Evolutionary conservation across 1,140 invertebrate genomes (phyloP), one percentile per base, ranked within the genome.

Genomic region (Papilio aristodemus): DNA sequence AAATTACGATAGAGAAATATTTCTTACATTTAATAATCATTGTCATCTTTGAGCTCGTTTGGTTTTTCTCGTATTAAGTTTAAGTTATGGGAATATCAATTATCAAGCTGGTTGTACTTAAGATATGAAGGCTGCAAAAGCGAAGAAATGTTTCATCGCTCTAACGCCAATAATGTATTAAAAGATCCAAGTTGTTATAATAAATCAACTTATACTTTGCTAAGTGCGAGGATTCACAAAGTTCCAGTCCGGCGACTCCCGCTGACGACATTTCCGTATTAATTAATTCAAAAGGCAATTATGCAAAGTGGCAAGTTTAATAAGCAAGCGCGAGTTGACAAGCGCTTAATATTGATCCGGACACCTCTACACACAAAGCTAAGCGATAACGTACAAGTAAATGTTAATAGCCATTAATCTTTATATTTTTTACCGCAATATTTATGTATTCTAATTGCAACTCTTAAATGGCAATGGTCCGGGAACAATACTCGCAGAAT

Each of bases 241-340:
- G 58, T 63, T 19, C 22, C 62, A 43, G 67, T 69, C 71, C 63
- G 62, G 63, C 19, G 63, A 66, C 59, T 62, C 17, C 8, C 58
- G 39, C 19, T 37, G 39, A 25, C 50, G 72, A 69, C 68, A 70
- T 74, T 76, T 70, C 71, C 68, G 69, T 70, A 69, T 73, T 77
- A 74, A 77, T 74, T 77, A 77, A 74, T 77, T 77, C 72, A 72
- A 77, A 77, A 77, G 70, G 74, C 69, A 71, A 67, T 73, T 64
- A 67, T 59, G 72, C 69, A 63, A 71, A 77, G 75, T 77, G 70
- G 69, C 46, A 74, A 74, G 75, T 74, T 77, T 71, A 72, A 77
- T 77, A 74, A 76, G 74, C 70, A 74, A 72, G 69, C 68, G 69
- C 46, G 69, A 73, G 66, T 17, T 69, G 69, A 74, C 69, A 59